A percentile compares a stretch with the other conserved stretches of the same genome.
phyloP scores from a whole-genome alignment of 2,113 vertebrate species.

The Equus quagga region DNA sequence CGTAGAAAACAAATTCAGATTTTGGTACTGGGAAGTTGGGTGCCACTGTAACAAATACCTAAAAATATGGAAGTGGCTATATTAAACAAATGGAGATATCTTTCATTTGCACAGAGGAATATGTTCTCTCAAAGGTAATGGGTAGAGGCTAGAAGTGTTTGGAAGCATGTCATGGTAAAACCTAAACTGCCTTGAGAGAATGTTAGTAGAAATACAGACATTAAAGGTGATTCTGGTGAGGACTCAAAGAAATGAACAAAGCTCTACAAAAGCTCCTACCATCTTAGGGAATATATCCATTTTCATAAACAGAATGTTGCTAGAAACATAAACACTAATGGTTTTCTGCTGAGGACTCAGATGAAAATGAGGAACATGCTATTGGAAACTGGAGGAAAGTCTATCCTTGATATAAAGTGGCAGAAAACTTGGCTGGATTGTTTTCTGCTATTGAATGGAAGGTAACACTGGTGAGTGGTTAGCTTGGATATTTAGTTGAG shows the following conservation, averaged over 20 bases:
- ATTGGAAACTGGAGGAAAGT: neutral
- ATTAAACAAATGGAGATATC: neutral
- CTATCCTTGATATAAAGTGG: neutral
- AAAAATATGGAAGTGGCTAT: neutral
- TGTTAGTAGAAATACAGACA: neutral
- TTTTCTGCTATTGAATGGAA: constrained; percentile 11
- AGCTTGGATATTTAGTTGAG: neutral
- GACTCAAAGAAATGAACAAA: neutral
- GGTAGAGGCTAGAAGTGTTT: neutral
- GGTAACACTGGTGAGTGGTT: neutral
- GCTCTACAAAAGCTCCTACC: neutral
- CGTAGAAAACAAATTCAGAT: neutral
- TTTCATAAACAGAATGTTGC: neutral
- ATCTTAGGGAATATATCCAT: neutral
- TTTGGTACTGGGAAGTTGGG: neutral
- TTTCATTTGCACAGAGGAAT: neutral
- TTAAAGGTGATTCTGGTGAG: neutral
- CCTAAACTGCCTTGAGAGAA: neutral
- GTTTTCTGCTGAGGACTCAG: neutral
- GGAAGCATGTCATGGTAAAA: neutral
- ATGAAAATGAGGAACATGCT: neutral
- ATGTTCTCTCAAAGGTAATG: neutral
- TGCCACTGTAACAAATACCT: neutral
- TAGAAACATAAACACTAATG: neutral
- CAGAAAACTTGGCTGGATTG: neutral